Conservation (phyloP, 2,888 invertebrate genomes). For the Hirtodrosophila duncani region DNA sequence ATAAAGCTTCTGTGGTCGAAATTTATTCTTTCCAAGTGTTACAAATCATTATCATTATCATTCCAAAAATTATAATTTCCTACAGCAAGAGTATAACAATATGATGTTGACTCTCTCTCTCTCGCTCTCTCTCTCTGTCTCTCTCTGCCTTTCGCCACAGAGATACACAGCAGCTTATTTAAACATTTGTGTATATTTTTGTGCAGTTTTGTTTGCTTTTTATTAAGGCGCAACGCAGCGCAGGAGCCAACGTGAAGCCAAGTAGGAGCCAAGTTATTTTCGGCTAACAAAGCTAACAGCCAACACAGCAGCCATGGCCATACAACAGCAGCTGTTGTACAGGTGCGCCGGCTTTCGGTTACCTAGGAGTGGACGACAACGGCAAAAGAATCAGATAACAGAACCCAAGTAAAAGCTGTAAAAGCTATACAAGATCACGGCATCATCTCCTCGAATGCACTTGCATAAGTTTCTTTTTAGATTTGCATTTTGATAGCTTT, state of each 20-base stretch:
- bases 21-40: too few relatives aligned
- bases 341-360: conserved; percentile 56
- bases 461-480: conserved; percentile 9
- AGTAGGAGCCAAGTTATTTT: conserved; percentile 27
- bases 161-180: conserved; percentile 15
- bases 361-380: too few relatives aligned
- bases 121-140: too few relatives aligned
- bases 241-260: conserved; percentile 4
- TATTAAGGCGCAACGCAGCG: conserved; percentile 30
- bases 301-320: too few relatives aligned
- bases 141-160: conserved; percentile 22
- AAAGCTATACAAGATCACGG: conserved; percentile 7
- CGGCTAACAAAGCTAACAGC: conserved; percentile 9
- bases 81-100: too few relatives aligned
- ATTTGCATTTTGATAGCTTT: too few relatives aligned
- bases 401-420: too few relatives aligned
- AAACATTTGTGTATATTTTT: conserved; percentile 17
- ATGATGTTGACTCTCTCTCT: too few relatives aligned
- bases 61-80: too few relatives aligned
- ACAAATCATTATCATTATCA: too few relatives aligned
- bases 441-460: conserved; percentile 3
- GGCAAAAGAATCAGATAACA: conserved; percentile 17
- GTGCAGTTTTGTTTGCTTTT: conserved; percentile 42
- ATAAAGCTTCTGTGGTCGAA: too few relatives aligned
- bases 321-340: conserved; percentile 48